Evolutionary conservation across 2,113 vertebrate species (phyloP), one percentile per base, ranked within the genome.

Genomic region (Clarias magur): DNA sequence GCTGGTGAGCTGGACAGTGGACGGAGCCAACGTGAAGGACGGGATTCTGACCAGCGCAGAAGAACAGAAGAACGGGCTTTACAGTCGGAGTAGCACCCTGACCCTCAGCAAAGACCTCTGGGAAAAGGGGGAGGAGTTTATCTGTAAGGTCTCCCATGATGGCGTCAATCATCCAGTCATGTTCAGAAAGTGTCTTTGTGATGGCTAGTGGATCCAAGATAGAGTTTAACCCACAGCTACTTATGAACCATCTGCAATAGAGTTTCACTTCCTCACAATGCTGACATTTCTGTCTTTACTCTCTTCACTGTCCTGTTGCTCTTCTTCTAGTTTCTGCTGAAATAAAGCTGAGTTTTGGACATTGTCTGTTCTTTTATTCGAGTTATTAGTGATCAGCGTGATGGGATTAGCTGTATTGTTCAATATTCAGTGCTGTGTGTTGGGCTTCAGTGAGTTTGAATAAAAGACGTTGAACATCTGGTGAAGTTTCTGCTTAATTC

Each of bases 61-160:
- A 82, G 88, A 87, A 82, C 83, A 91, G 88, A 89, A 90, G 88
- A 80, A 82, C 34, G 88, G 89, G 54, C 78, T 57, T 34, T 90
- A 89, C 90, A 89, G 88, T 80, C 86, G 88, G 87, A 89, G 88
- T 86, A 91, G 90, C 86, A 88, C 79, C 87, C 87, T 92, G 86
- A 89, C 88, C 63, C 75, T 89, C 63, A 89, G 84, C 86, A 63
- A 59, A 88, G 87, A 86, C 60, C 57, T 53, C 79, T 92, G 91
- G 91, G 89, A 85, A 86, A 3, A 34, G 8, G 59, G n/a, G 16
- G 25, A 88, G 67, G 34, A 16, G 54, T 59, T 86, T 85, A 78
- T 76, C 86, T 93, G 92, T 85, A 87, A 2, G 65, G 90, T 91
- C 75, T 82, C 82, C 82, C 92, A 93, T 88, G 60, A 85, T 27